phyloP scores from a whole-genome alignment of 1,140 invertebrate genomes.

The Aethina tumida region DNA sequence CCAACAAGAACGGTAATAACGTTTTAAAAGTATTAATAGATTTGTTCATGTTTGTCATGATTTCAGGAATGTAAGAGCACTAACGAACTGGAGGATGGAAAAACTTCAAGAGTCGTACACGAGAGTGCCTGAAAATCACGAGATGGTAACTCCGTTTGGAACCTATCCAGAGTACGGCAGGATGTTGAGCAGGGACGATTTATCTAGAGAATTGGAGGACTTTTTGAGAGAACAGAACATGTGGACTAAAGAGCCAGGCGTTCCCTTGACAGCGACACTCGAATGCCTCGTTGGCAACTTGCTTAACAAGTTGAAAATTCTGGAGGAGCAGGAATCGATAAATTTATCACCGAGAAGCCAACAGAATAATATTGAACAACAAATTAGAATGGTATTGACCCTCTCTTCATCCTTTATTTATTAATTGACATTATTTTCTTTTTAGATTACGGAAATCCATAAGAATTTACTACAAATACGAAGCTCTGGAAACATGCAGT shows the following conservation, averaged over 20 bases:
- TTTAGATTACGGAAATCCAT: conserved; percentile 28
- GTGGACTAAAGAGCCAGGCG: conserved; percentile 2
- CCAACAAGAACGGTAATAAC: conserved; percentile 29
- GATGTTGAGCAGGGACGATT: conserved; percentile 23
- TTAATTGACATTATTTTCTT: conserved; percentile 9
- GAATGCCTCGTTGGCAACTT: conserved; percentile 28
- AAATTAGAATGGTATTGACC: conserved; percentile 26
- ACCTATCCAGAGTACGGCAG: conserved; percentile 19
- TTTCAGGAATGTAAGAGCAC: conserved; percentile 22
- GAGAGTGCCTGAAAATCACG: not conserved
- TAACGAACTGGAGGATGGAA: conserved; percentile 24
- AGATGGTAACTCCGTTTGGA: conserved; percentile 12
- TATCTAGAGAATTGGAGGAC: conserved; percentile 17
- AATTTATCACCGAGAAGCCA: conserved; percentile 23
- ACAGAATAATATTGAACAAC: conserved; percentile 22
- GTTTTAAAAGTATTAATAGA: not conserved
- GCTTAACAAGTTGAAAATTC: conserved; percentile 22
- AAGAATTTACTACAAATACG: conserved; percentile 19
- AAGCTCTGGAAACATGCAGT: conserved; percentile 3
- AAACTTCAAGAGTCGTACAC: conserved; percentile 12
- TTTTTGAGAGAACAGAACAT: conserved; percentile 15
- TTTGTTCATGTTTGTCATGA: conserved; percentile 2
- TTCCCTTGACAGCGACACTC: conserved; percentile 15
- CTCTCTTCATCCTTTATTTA: not conserved
- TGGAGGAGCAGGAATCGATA: no score